Base-by-base conservation (phyloP, 2,113 vertebrate genomes). In the Pseudonaja textilis region DNA sequence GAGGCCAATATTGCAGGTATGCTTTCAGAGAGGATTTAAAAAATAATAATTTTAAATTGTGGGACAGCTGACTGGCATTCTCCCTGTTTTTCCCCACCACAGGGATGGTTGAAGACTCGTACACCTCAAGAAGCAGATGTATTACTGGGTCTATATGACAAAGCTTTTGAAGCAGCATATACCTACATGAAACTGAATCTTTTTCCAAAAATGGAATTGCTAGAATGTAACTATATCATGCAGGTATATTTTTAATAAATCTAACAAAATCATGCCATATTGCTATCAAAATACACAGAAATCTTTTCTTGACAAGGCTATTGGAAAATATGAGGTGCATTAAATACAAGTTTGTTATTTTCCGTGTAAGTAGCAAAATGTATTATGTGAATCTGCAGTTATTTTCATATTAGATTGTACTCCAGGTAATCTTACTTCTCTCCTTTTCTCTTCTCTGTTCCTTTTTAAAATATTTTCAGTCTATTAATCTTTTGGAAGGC, bases 61-160 rank as follows among this genome's bases (percentile, higher is more conserved):
- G 29, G 7, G 18, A 0, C 11, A 1, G 3, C 50, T 34, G 59
- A 61, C 91, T 89, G 45, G 55, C 45, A 6, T 2, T 89, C 20
- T 61, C 9, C 59, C 11, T 61, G 57, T 61, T 61, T 26, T 3
- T 3, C 0, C 25, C 59, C 59, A 25, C 59, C 59, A 26, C 88
- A 99, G 98, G 98, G 98, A 0, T 98, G 98, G 98, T 87, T 98
- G 94, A 97, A 98, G 93, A 98, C 97, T 74, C 97, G 96, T 22
- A 96, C 96, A 0, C 0, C 96, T n/a, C 95, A 97, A 92, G 98
- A 99, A 96, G 96, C 97, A 45, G 92, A 97, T 26, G 52, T 93
- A 23, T 96, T 99, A 89, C 95, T 97, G 61, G 25, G 12, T 92
- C 95, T 98, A 74, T 99, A 98, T 81, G 96, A 98, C 56, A 97